These are phyloP conservation scores for Tricholaema leucomelas DNA, from an alignment of 2,113 vertebrate genomes.

Conservation along the genomic window DNA sequence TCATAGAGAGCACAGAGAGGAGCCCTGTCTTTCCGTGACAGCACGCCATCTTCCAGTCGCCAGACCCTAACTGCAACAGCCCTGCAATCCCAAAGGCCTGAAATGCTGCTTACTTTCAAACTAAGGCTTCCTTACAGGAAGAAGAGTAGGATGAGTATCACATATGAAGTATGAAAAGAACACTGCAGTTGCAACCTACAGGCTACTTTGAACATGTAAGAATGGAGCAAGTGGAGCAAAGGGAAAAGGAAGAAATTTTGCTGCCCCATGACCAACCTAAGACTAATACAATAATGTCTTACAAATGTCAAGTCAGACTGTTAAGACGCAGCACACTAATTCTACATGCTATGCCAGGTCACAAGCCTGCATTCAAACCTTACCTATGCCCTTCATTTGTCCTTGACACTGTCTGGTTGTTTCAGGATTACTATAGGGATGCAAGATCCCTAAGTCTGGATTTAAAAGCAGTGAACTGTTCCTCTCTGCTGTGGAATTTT, in stretches of 20 bases:
- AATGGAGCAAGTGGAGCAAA: background rate
- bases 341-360: rapidly evolving
- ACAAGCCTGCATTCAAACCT: background rate
- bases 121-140: background rate
- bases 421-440: background rate
- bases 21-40: too few species aligned
- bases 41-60: too few species aligned
- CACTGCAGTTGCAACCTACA: background rate
- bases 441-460: background rate
- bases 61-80: too few species aligned
- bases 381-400: rapidly evolving
- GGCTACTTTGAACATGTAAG: background rate
- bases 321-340: background rate
- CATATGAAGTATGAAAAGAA: background rate
- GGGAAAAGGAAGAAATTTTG: background rate
- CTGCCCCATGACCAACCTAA: background rate
- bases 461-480: background rate
- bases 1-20: too few species aligned
- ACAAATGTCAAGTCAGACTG: background rate
- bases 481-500: background rate
- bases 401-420: background rate
- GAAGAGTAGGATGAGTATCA: background rate
- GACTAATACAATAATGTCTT: background rate
- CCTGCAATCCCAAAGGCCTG: background rate
- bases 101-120: background rate